Conservation (phyloP, 2,113 vertebrate species). For the Peromyscus leucopus region DNA sequence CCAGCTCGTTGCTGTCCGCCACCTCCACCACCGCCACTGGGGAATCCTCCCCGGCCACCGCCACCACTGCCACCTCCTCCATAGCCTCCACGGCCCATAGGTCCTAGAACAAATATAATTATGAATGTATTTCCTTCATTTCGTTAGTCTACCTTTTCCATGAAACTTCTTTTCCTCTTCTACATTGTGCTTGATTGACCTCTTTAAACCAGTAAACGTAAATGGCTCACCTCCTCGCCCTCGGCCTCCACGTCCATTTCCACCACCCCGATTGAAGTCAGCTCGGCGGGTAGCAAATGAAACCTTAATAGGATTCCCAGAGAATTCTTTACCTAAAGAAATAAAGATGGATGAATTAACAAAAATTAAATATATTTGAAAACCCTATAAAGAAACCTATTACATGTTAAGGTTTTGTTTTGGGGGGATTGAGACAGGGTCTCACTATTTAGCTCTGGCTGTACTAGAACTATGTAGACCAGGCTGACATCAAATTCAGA, state of each 20-base stretch:
- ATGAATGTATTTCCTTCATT: background rate
- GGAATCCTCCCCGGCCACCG: constrained; percentile 84
- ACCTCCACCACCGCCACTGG: constrained; percentile 87
- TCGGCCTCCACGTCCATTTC: constrained; percentile 89
- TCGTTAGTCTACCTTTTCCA: background rate
- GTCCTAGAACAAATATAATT: constrained; percentile 69
- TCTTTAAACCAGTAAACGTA: background rate
- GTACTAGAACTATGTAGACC: background rate
- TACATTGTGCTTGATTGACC: background rate
- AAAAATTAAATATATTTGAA: background rate
- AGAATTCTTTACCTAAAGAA: constrained; percentile 92
- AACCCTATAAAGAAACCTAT: background rate
- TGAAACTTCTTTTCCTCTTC: background rate
- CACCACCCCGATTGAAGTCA: constrained; percentile 91
- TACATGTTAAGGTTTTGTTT: background rate
- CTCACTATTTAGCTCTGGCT: background rate
- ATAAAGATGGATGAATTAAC: background rate
- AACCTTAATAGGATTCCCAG: constrained; percentile 93
- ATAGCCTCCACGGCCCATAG: constrained; percentile 92
- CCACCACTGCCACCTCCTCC: constrained; percentile 88
- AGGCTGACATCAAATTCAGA: background rate
- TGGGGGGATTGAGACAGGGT: background rate
- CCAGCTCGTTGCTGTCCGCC: constrained; percentile 92
- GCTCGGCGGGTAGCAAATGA: constrained; percentile 94
- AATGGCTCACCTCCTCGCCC: constrained; percentile 89